Percentiles rank a stretch among this genome's conserved stretches.
Evolutionary conservation across 2,888 invertebrate genomes (phyloP).

Genomic region (Thumatha senex): DNA sequence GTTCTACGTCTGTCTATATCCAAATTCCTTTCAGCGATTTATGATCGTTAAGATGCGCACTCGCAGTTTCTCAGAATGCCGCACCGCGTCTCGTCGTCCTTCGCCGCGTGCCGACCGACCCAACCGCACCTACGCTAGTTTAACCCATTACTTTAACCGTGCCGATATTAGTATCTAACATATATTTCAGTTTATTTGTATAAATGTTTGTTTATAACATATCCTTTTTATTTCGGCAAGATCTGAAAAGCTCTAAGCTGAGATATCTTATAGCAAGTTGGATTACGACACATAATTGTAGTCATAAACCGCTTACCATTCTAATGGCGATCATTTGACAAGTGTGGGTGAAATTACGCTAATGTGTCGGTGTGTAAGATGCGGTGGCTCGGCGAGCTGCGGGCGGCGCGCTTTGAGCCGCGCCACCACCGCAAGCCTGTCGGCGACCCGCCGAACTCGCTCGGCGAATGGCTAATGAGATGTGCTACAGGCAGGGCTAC

Average conservation of each 20-base stretch:
- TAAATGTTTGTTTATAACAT: too few species aligned
- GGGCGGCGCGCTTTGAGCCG: constrained; percentile 39
- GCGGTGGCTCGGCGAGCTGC: constrained; percentile 24
- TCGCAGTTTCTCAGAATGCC: constrained; percentile 49
- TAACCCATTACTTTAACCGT: constrained; percentile 36
- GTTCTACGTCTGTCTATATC: constrained; percentile 45
- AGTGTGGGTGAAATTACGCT: constrained; percentile 30
- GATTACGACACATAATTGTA: neutral
- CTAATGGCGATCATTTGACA: constrained; percentile 34
- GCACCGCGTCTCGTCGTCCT: constrained; percentile 8
- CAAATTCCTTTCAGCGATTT: constrained; percentile 54
- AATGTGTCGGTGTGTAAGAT: constrained; percentile 38
- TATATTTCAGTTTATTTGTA: too few species aligned
- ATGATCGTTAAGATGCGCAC: constrained; percentile 50
- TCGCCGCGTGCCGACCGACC: constrained; percentile 6
- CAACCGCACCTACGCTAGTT: constrained; percentile 47
- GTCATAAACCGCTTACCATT: constrained; percentile 32
- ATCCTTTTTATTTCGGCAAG: too few species aligned
- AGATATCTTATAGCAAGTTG: neutral
- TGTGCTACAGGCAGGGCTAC: constrained; percentile 45
- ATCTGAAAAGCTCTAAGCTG: too few species aligned
- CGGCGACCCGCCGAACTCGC: constrained; percentile 25
- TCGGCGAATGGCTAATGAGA: constrained; percentile 65
- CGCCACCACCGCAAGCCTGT: constrained; percentile 36
- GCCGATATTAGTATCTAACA: neutral